A percentile compares a stretch with the other conserved stretches of the same genome.
Conservation (phyloP, 1,140 invertebrate genomes). For the Conopomorpha cramerella region DNA sequence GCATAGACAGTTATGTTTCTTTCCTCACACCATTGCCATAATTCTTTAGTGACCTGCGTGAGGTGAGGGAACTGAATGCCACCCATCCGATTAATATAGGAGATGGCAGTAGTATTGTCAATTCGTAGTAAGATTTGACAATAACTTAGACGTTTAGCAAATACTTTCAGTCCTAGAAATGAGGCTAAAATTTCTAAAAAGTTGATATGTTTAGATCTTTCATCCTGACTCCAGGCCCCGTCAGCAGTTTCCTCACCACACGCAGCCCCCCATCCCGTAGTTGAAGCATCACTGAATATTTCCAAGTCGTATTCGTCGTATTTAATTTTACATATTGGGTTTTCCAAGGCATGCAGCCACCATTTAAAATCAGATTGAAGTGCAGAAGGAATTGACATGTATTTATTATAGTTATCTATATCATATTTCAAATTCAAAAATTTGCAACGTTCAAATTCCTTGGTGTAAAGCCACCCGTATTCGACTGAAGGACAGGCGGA, state of each 20-base stretch:
- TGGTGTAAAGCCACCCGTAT: conserved; percentile 3
- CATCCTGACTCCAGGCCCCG: neutral
- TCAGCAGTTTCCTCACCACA: conserved; percentile 2
- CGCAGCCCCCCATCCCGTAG: conserved; percentile 4
- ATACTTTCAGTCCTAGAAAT: conserved; percentile 4
- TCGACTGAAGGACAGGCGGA: conserved; percentile 4
- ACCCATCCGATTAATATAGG: conserved; percentile 15
- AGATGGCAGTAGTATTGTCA: conserved; percentile 13
- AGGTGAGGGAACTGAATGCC: conserved; percentile 4
- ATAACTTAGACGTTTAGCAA: conserved; percentile 2
- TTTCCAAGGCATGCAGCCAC: neutral
- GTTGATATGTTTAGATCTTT: conserved; percentile 5
- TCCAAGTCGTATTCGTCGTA: conserved; percentile 1
- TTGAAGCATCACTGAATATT: conserved; percentile 6
- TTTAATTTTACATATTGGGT: conserved; percentile 3
- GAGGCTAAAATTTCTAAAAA: conserved; percentile 4
- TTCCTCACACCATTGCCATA: conserved; percentile 6
- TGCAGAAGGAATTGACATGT: neutral
- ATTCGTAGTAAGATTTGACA: conserved; percentile 11
- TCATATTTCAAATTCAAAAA: conserved; percentile 2
- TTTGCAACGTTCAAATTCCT: conserved; percentile 3
- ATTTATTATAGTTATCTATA: conserved; percentile 3
- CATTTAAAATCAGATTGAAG: conserved; percentile 2
- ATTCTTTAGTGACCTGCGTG: conserved; percentile 2
- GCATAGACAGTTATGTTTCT: conserved; percentile 3